Conservation (phyloP, 1,140 invertebrate species). For the Spodoptera frugiperda region DNA sequence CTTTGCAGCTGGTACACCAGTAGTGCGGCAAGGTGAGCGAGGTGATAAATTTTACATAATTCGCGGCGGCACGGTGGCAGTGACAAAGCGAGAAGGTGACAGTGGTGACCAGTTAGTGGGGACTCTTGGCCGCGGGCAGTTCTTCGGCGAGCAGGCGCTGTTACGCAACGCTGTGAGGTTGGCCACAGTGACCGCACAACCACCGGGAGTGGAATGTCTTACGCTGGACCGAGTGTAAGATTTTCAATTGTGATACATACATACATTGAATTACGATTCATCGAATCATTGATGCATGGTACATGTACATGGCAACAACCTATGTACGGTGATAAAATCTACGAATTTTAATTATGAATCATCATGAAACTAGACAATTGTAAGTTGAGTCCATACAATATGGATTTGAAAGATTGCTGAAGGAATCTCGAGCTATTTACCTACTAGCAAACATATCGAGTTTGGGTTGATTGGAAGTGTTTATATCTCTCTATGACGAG, state of each 20-base stretch:
- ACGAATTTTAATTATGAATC: no score
- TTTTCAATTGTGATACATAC: not conserved
- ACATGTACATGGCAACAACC: no score
- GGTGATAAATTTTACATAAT: conserved; percentile 99
- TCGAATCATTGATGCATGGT: no score
- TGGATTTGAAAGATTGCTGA: no score
- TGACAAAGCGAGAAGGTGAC: conserved; percentile 89
- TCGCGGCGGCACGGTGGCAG: conserved; percentile 94
- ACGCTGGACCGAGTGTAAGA: conserved; percentile 93
- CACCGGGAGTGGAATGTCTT: conserved; percentile 95
- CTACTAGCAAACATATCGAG: no score
- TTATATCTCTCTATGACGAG: no score
- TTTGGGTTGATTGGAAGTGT: no score
- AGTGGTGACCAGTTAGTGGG: conserved; percentile 88
- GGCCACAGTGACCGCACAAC: conserved; percentile 94
- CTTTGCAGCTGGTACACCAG: conserved; percentile 93
- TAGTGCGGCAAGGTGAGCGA: conserved; percentile 96
- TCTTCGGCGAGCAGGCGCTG: conserved; percentile 93
- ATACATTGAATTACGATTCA: no score
- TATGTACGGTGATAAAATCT: no score
- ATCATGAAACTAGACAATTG: no score
- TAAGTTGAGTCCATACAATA: no score
- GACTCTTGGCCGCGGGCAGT: conserved; percentile 90
- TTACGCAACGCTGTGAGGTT: conserved; percentile 93
- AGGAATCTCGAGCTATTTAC: no score